A percentile compares a stretch with the other conserved stretches of the same genome.
phyloP scores from a whole-genome alignment of 2,113 vertebrate genomes.

The Patagioenas fasciata region DNA sequence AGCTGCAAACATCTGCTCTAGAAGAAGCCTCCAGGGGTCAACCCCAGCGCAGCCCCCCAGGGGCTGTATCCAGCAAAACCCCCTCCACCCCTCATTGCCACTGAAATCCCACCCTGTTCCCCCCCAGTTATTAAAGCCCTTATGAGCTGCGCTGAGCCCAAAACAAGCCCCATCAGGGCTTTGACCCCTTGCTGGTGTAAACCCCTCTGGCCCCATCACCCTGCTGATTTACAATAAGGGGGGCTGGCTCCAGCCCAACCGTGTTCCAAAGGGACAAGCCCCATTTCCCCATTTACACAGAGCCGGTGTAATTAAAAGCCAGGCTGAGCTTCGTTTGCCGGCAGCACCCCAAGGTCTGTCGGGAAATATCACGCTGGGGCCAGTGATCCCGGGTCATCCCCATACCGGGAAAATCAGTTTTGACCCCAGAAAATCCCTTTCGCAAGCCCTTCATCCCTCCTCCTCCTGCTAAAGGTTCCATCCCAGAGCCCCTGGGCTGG shows the following conservation, averaged over 20 bases:
- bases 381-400: neutral
- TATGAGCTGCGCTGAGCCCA: neutral
- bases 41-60: neutral
- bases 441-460: neutral
- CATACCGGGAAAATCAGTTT: neutral
- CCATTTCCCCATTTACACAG: neutral
- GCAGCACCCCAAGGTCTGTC: neutral
- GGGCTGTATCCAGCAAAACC: neutral
- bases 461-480: neutral
- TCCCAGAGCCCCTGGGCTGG: fast-evolving
- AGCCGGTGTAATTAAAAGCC: neutral
- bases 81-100: neutral
- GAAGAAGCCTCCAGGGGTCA: neutral
- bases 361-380: neutral
- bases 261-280: neutral
- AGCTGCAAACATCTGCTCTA: neutral
- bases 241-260: neutral
- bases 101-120: neutral
- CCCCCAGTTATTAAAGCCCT: neutral
- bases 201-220: neutral
- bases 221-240: neutral
- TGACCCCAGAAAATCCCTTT: neutral
- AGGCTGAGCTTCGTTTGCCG: neutral
- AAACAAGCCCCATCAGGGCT: fast-evolving
- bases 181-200: neutral